Evolutionary conservation across 2,888 invertebrate genomes (phyloP), one percentile per base, ranked within the genome.

Genomic region (Ophion ellenae): DNA sequence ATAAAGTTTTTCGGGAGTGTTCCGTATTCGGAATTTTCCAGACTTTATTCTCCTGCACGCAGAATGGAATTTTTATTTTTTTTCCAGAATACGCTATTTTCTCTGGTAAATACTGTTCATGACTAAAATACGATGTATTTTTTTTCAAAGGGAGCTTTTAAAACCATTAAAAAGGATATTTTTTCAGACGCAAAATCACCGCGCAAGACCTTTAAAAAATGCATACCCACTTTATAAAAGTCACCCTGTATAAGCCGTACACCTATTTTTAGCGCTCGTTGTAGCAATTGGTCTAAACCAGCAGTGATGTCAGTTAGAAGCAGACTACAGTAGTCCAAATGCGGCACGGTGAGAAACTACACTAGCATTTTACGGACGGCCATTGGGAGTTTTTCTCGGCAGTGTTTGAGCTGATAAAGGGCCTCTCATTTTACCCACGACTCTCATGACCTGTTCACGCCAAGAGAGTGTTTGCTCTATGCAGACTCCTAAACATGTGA

Each of bases 261-360:
- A 4, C 59, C 40, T 5, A 53, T n/a, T 10, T 81, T 84, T 0
- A 76, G 47, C 1, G 76, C 71, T 2, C 74, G 66, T 9, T 84
- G 75, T 4, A 84, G 69, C 2, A 59, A 63, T 11, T 66, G 36
- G 9, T 84, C 61, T 14, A 66, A 32, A 0, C 57, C 73, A 24
- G 17, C 40, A 4, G 74, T 69, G 28, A 69, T 20, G 45, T 84
- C 84, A 2, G 63, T 53, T 11, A 61, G 79, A 7, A 66, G 73
- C 17, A 61, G 69, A 20, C 66, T 75, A 24, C 80, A 80, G n/a
- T 84, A 80, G 28, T 84, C 80, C 11, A 75, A 24, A 32, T 61
- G 24, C 9, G 84, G 64, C 2, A 75, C 61, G 11, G 80, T 63
- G 0, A 80, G 74, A 2, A 80, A 28, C 3, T 63, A 10, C 10